Conservation (phyloP, 2,888 invertebrate species). For the Morinoia aosen region DNA sequence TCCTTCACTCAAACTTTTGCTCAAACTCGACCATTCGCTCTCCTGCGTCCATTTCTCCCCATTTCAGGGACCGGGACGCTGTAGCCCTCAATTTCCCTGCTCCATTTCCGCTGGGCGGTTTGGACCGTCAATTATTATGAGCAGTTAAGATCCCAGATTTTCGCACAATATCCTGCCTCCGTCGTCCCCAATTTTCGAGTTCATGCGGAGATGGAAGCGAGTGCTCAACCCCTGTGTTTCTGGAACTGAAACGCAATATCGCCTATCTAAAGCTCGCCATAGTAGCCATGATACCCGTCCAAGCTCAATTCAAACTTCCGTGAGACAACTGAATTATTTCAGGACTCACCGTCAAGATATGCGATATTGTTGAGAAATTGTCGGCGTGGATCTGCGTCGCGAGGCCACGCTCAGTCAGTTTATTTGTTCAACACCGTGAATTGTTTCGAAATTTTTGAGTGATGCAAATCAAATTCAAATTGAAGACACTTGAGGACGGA, state of each 20-base stretch:
- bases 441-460: not conserved
- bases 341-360: not conserved
- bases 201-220: not conserved
- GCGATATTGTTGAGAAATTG: not conserved
- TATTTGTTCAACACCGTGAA: not conserved
- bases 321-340: not conserved
- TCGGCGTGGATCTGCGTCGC: not conserved
- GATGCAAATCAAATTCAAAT: not conserved
- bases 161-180: not conserved
- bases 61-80: not conserved
- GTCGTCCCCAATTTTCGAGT: not conserved
- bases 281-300: not conserved
- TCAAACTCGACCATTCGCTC: not conserved
- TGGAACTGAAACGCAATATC: not conserved
- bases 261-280: not conserved
- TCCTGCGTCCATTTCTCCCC: not conserved
- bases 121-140: constrained; percentile 38
- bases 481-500: not conserved
- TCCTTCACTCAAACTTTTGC: not conserved
- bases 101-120: constrained; percentile 29
- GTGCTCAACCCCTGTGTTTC: not conserved
- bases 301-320: constrained; percentile 12
- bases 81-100: constrained; percentile 35
- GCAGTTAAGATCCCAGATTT: constrained; percentile 31
- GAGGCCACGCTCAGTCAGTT: not conserved